Conservation (phyloP, 2,888 invertebrate genomes). For the Argyresthia albistria region DNA sequence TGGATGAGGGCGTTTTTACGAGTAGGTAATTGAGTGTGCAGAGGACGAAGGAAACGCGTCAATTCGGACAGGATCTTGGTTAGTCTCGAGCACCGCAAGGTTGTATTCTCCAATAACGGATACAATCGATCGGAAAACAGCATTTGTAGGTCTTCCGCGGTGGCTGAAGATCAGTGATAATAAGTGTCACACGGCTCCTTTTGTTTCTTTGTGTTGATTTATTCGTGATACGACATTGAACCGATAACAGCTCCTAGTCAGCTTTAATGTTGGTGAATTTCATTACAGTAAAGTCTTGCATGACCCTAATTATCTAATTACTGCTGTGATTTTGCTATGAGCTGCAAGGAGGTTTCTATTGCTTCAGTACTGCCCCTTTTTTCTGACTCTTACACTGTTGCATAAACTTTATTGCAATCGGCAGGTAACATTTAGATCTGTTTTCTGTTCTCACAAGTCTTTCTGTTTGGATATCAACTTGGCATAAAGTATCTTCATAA, state of each 20-base stretch:
- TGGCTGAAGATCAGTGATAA: constrained; percentile 37
- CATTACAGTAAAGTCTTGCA: too few relatives aligned
- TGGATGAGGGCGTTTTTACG: constrained; percentile 49
- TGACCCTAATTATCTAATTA: too few relatives aligned
- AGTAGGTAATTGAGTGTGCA: constrained; percentile 33
- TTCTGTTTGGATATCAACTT: too few relatives aligned
- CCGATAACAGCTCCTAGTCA: constrained; percentile 41
- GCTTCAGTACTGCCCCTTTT: too few relatives aligned
- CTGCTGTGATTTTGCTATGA: too few relatives aligned
- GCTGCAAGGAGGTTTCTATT: too few relatives aligned
- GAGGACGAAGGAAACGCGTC: constrained; percentile 38
- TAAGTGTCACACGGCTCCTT: constrained; percentile 40
- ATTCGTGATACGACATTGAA: constrained; percentile 37
- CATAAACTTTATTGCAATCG: too few relatives aligned
- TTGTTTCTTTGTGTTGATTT: constrained; percentile 53
- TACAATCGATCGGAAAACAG: constrained; percentile 29
- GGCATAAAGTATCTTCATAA: too few relatives aligned
- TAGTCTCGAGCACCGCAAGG: constrained; percentile 57
- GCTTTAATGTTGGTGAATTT: constrained; percentile 25
- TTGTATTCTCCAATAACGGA: constrained; percentile 38
- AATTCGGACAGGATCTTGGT: constrained; percentile 54
- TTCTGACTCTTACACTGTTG: too few relatives aligned
- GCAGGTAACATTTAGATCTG: too few relatives aligned
- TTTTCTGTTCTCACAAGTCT: too few relatives aligned
- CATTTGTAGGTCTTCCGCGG: constrained; percentile 25